These are phyloP conservation scores for Meghimatium bilineatum DNA, from an alignment of 2,888 invertebrate species.

Conservation along the genomic window DNA sequence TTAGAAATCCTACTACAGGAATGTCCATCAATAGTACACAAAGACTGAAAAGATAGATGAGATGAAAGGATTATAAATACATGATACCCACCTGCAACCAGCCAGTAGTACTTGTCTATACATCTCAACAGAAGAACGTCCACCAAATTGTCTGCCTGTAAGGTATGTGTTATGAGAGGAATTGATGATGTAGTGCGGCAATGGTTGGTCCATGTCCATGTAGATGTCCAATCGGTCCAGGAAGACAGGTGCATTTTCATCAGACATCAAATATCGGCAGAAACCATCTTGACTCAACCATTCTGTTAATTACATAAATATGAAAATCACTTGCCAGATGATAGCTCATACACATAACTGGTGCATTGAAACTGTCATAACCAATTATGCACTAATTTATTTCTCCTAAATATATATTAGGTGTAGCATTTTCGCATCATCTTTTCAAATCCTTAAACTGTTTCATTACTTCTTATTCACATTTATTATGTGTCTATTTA, in stretches of 20 bases:
- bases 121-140: slow-evolving; percentile 98
- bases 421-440: too few species aligned
- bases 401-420: too few species aligned
- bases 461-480: too few species aligned
- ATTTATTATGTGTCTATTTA: too few species aligned
- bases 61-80: too few species aligned
- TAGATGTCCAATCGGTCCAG: slow-evolving; percentile 94
- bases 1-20: too few species aligned
- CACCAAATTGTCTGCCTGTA: slow-evolving; percentile 91
- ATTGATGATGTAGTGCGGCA: slow-evolving; percentile 99
- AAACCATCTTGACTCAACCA: slow-evolving; percentile 93
- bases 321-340: neutral
- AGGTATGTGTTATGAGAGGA: slow-evolving; percentile 81
- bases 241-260: slow-evolving; percentile 99
- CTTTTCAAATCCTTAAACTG: too few species aligned
- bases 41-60: too few species aligned
- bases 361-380: too few species aligned
- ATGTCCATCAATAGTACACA: too few species aligned
- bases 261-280: slow-evolving; percentile 98
- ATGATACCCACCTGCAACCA: slow-evolving; percentile 88
- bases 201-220: slow-evolving; percentile 97
- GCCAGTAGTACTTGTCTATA: slow-evolving; percentile 97
- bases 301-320: slow-evolving; percentile 55
- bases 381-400: too few species aligned
- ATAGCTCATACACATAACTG: neutral